Evolutionary conservation across 2,797 vertebrate genomes (phyloP), one percentile per base, ranked within the genome.

Genomic region (Chelonia mydas): DNA sequence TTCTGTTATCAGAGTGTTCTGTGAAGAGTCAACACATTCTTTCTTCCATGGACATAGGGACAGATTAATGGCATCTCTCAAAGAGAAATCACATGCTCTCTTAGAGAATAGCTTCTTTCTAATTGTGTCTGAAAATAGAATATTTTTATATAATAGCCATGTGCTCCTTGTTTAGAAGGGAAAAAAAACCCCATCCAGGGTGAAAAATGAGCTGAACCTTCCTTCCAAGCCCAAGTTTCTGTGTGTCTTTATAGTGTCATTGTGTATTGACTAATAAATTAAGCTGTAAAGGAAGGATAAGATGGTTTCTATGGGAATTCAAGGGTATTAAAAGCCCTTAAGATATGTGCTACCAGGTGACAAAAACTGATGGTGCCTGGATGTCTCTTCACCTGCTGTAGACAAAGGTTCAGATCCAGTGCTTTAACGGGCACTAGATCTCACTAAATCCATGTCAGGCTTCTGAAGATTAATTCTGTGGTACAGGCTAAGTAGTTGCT

Each of bases 21-120:
- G 93, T 3, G 2, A 83, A 83, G 41, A 77, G 25, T 27, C 23
- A 83, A 68, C 54, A 57, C 41, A 45, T 37, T 88, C 11, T 94
- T 95, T 87, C 79, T 94, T 86, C 86, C 90, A 93, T 79, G 87
- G 78, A 50, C 68, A n/a, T 84, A 88, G 92, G 54, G 68, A 72
- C 86, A 90, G 81, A 92, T 93, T 54, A 94, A 93, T 17, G 45
- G 27, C 27, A 77, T 77, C 74, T 49, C 45, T 31, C 25, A 13
- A 16, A 47, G 45, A 49, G 45, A 47, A 49, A 47, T 93, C 59
- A 33, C 57, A 88, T 45, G n/a, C 5, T 93, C 84, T 86, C 59
- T 89, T 83, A 49, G 21, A 53, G 84, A 86, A 45, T 61, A 37
- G 25, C n/a, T 96, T 85, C 88, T 83, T 91, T 83, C n/a, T 88